phyloP scores from a whole-genome alignment of 1,140 invertebrate species.

The Drosophila pachea region DNA sequence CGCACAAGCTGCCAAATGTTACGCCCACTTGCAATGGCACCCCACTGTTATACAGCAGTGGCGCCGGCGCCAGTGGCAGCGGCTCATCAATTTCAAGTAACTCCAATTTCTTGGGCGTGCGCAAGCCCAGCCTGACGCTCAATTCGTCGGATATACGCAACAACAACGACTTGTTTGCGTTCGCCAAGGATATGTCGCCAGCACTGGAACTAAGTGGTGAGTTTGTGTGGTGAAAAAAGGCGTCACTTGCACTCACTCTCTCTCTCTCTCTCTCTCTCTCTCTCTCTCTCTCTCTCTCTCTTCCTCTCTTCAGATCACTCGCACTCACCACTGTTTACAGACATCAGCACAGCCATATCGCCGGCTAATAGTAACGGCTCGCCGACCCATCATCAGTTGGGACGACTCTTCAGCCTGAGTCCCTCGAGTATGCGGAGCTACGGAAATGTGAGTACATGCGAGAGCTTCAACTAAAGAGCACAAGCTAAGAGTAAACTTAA shows the following conservation, averaged over 20 bases:
- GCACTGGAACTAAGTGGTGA: constrained; percentile 62
- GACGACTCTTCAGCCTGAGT: constrained; percentile 70
- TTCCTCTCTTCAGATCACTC: constrained; percentile 55
- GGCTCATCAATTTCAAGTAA: constrained; percentile 30
- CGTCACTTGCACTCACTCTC: neutral
- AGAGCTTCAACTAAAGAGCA: neutral
- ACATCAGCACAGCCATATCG: constrained; percentile 49
- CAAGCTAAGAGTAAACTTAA: neutral
- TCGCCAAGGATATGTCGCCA: constrained; percentile 73
- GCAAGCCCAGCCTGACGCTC: constrained; percentile 70
- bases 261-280: neutral
- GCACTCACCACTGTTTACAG: constrained; percentile 70
- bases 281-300: neutral
- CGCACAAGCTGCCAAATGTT: constrained; percentile 72
- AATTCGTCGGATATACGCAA: constrained; percentile 72
- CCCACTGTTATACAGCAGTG: constrained; percentile 28
- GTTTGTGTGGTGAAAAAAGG: neutral
- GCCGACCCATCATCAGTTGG: constrained; percentile 67
- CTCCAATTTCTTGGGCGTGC: constrained; percentile 63
- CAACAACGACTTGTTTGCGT: constrained; percentile 74
- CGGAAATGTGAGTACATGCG: constrained; percentile 67
- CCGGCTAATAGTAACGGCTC: constrained; percentile 58
- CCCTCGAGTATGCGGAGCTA: constrained; percentile 71
- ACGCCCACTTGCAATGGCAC: constrained; percentile 37
- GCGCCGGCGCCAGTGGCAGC: constrained; percentile 27